Evolutionary conservation across 2,797 vertebrate genomes (phyloP).

Genomic region (Sylvilagus floridanus): DNA sequence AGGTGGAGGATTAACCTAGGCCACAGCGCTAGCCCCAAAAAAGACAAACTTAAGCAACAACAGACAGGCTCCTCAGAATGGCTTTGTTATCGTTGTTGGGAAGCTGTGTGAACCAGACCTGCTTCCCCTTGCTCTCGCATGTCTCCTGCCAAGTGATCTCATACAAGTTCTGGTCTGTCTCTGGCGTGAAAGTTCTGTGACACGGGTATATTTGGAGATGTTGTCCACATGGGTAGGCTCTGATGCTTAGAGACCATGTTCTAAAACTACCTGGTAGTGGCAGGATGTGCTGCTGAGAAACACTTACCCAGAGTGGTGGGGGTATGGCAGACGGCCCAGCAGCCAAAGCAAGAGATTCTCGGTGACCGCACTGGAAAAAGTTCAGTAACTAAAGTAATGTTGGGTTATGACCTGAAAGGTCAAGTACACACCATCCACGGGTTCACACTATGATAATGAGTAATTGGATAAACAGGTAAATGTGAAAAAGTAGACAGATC

Average conservation of each 20-base stretch:
- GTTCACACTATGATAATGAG: neutral
- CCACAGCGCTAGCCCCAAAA: no score
- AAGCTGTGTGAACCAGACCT: neutral
- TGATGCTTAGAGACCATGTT: neutral
- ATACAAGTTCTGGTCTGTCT: neutral
- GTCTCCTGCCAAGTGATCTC: neutral
- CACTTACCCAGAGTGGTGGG: rapidly evolving
- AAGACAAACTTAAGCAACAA: neutral
- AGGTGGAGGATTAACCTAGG: no score
- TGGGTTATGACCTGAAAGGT: neutral
- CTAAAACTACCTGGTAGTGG: neutral
- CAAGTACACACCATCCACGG: neutral
- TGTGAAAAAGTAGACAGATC: neutral
- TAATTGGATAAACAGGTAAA: neutral
- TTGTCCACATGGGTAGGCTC: neutral
- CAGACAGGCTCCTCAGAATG: neutral
- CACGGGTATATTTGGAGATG: neutral
- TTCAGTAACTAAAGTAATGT: neutral
- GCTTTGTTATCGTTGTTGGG: neutral
- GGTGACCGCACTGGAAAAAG: neutral
- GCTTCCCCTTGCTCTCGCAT: neutral
- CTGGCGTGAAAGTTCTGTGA: neutral
- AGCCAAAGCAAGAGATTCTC: neutral
- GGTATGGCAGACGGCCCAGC: neutral
- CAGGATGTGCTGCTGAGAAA: neutral